phyloP scores from a whole-genome alignment of 2,113 vertebrate genomes.

The Phycodurus eques region DNA sequence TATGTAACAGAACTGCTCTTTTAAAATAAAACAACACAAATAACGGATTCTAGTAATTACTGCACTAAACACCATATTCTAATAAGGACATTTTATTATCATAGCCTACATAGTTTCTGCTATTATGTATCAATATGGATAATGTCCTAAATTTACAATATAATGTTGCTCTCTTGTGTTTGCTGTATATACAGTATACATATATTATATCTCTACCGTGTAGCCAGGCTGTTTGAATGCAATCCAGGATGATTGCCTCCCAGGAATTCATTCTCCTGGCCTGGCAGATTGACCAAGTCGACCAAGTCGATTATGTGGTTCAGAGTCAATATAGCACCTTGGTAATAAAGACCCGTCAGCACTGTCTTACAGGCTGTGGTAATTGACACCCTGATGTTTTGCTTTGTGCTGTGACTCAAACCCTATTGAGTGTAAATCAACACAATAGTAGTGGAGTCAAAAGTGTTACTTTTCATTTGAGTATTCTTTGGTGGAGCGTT shows the following conservation, averaged over 20 bases:
- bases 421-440: background rate
- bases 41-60: background rate
- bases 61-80: background rate
- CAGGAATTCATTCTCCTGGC: constrained; percentile 14
- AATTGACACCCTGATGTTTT: constrained; percentile 20
- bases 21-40: background rate
- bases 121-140: background rate
- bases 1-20: background rate
- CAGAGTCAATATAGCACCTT: constrained; percentile 45
- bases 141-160: constrained; percentile 8
- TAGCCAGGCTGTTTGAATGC: constrained; percentile 8
- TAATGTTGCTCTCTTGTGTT: background rate
- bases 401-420: constrained; percentile 19
- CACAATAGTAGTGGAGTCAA: background rate
- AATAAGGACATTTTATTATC: background rate
- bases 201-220: constrained; percentile 2
- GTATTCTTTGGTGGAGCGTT: background rate
- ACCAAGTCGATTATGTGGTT: constrained; percentile 42
- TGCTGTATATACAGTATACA: constrained; percentile 4
- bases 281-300: constrained; percentile 15
- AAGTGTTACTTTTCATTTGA: constrained; percentile 1
- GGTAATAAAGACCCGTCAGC: constrained; percentile 37
- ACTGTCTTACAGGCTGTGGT: constrained; percentile 20
- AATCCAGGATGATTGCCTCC: constrained; percentile 13
- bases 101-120: background rate